Base-by-base conservation (phyloP, 2,113 vertebrate genomes). In the Tetrax tetrax region DNA sequence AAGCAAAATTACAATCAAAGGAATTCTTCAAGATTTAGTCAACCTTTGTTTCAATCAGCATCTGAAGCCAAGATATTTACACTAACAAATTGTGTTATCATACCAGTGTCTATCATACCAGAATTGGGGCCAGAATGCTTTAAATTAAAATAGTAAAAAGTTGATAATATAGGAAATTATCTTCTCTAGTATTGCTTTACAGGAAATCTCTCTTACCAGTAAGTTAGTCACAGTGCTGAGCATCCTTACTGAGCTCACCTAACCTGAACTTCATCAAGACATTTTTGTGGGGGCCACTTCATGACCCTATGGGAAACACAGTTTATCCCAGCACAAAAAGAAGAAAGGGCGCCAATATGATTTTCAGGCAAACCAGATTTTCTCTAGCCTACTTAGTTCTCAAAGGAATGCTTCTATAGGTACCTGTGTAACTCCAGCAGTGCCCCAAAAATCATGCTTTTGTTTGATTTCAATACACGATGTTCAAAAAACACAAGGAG, bases 361-460 rank as follows among this genome's bases (percentile, higher is more conserved):
- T 93, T 95, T 93, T 89, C 57, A 64, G 22, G 10, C 33, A 91
- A 93, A 72, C 2, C 14, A 35, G 37, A 71, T 75, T 96, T 96
- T 80, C 59, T 76, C 65, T 89, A 31, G 7, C 38, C 17, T 47
- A 28, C 76, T 77, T 53, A 72, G 29, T 54, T 94, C n/a, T 94
- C 66, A 82, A 25, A 71, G 15, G 16, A 88, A 61, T 25, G 74
- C 1, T 91, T 50, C 43, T 41, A 17, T n/a, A 74, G 9, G 12
- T 81, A 63, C 10, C 4, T 12, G 14, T 56, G 5, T 69, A 80
- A 79, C 5, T 66, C 50, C 37, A 77, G 7, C 31, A 80, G 8
- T 33, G 31, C 12, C 43, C 57, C 61, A 56, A 92, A 93, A 84
- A 71, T 29, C 12, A n/a, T 28, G 3, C 1, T 68, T 74, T 54